A percentile compares a stretch with the other conserved stretches of the same genome.
These are phyloP conservation scores for Clivina fossor DNA, from an alignment of 2,888 invertebrate species.

Conservation along the genomic window DNA sequence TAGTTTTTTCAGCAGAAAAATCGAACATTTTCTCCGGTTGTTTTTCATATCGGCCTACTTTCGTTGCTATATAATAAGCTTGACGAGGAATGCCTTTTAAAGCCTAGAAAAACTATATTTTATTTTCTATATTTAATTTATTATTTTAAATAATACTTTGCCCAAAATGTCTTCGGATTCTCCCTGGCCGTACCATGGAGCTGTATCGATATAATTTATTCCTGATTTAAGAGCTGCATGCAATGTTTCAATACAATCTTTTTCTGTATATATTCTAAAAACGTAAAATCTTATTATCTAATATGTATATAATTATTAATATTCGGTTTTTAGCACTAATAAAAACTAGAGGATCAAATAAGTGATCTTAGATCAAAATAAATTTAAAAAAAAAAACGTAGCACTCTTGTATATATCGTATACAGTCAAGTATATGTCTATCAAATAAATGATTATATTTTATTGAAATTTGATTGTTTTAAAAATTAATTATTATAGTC, in stretches of 20 bases:
- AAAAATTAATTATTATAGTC: too few relatives aligned
- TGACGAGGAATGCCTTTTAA: slow-evolving; percentile 75
- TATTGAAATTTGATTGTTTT: neutral
- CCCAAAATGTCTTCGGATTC: slow-evolving; percentile 81
- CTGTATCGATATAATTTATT: slow-evolving; percentile 90
- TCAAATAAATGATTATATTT: slow-evolving; percentile 16
- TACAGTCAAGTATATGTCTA: too few relatives aligned
- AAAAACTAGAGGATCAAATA: too few relatives aligned
- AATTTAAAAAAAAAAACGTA: too few relatives aligned
- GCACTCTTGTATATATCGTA: too few relatives aligned
- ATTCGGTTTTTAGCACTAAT: too few relatives aligned
- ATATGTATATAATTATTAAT: too few relatives aligned
- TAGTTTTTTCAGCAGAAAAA: slow-evolving; percentile 75
- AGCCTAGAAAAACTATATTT: slow-evolving; percentile 58
- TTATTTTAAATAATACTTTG: too few relatives aligned
- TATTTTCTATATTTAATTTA: too few relatives aligned
- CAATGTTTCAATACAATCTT: slow-evolving; percentile 69
- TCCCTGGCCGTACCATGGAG: slow-evolving; percentile 91
- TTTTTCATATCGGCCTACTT: slow-evolving; percentile 82
- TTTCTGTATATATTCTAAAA: slow-evolving; percentile 65
- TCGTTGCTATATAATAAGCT: slow-evolving; percentile 87
- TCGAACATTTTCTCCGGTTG: slow-evolving; percentile 79
- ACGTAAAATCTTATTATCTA: too few relatives aligned
- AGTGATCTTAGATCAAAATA: too few relatives aligned
- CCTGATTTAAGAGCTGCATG: slow-evolving; percentile 73